A percentile compares a stretch with the other conserved stretches of the same genome.
These are phyloP conservation scores for Melanogrammus aeglefinus DNA, from an alignment of 2,797 vertebrate genomes.

Conservation along the genomic window DNA sequence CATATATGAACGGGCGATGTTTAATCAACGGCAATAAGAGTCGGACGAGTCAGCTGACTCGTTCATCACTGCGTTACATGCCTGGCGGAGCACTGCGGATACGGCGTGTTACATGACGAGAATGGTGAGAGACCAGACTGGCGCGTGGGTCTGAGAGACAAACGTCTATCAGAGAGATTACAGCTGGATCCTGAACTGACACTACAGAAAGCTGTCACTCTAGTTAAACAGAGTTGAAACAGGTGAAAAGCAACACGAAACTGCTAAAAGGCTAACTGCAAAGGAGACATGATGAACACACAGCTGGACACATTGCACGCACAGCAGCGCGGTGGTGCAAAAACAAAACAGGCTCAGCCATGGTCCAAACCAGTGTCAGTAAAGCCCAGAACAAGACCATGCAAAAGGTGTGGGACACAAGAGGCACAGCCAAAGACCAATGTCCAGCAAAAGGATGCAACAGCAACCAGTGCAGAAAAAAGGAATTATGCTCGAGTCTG, in stretches of 20 bases:
- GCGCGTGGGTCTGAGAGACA: slow-evolving; percentile 12
- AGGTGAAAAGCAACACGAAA: slow-evolving; percentile 14
- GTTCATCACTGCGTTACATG: slow-evolving; percentile 13
- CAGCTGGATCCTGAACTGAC: slow-evolving; percentile 23
- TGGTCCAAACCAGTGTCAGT: not conserved
- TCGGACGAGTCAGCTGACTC: slow-evolving; percentile 1
- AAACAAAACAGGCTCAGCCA: not conserved
- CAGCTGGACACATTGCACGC: not conserved
- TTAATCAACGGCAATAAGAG: slow-evolving; percentile 19
- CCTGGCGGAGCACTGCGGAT: not conserved
- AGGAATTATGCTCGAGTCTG: slow-evolving; percentile 14
- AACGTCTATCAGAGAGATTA: slow-evolving; percentile 4
- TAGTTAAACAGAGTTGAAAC: not conserved
- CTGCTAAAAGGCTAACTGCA: slow-evolving; percentile 10
- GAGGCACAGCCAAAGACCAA: slow-evolving; percentile 8
- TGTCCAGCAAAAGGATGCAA: slow-evolving; percentile 17
- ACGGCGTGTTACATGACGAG: not conserved
- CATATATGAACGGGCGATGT: not conserved
- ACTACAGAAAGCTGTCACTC: not conserved
- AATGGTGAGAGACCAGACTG: slow-evolving; percentile 15
- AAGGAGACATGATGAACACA: not conserved
- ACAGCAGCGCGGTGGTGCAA: not conserved
- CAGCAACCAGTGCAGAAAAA: slow-evolving; percentile 12
- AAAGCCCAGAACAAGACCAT: not conserved
- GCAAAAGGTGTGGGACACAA: not conserved